Conservation (phyloP, 2,797 vertebrate genomes). For the Tympanoctomys barrerae region DNA sequence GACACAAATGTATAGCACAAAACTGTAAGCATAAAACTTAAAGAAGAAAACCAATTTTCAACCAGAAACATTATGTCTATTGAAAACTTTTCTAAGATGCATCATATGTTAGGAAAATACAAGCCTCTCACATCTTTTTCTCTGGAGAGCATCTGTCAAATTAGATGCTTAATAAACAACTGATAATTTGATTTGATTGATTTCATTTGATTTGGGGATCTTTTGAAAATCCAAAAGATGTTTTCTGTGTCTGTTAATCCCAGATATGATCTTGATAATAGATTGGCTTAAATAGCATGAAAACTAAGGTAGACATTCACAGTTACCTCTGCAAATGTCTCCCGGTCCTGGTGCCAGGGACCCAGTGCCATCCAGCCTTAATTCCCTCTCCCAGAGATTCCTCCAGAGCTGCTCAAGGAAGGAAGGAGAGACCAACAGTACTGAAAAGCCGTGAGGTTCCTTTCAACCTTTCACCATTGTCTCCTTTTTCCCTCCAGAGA, state of each 20-base stretch:
- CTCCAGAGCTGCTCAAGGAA: background rate
- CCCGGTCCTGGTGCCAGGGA: background rate
- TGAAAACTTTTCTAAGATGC: constrained; percentile 19
- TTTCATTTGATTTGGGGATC: background rate
- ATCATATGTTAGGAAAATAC: constrained; percentile 13
- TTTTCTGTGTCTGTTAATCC: background rate
- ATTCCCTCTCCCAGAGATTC: background rate
- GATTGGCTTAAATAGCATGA: background rate
- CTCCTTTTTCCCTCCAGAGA: background rate
- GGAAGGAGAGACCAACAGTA: background rate
- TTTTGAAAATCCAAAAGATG: constrained; percentile 4
- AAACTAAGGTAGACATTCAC: background rate
- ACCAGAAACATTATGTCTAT: constrained; percentile 11
- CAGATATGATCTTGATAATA: background rate
- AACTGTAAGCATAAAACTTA: background rate
- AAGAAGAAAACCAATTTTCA: constrained; percentile 49
- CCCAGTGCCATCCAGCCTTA: background rate
- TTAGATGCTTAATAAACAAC: constrained; percentile 14
- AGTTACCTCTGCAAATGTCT: background rate
- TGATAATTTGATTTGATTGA: constrained; percentile 15
- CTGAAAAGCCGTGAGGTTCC: background rate
- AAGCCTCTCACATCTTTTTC: background rate
- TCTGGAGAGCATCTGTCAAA: background rate
- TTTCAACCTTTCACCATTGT: background rate
- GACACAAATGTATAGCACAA: constrained; percentile 29